Evolutionary conservation across 2,888 invertebrate genomes (phyloP).

Genomic region (Muscina levida): DNA sequence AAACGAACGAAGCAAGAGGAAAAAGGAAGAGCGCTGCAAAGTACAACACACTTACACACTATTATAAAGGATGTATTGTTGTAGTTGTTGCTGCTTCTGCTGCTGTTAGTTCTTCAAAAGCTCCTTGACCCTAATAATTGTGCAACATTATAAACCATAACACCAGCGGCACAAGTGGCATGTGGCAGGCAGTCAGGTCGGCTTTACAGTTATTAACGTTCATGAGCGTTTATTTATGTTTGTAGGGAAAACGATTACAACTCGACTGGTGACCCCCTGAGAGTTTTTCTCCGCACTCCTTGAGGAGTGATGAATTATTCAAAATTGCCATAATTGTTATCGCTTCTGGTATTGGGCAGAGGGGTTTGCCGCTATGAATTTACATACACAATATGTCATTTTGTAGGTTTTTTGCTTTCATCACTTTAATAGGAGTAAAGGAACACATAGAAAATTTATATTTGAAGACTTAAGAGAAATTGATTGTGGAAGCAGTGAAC

Average conservation of each 20-base stretch:
- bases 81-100: conserved; percentile 10
- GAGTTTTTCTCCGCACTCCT: no score
- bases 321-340: neutral
- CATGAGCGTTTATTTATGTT: neutral
- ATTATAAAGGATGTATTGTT: conserved; percentile 12
- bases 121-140: conserved; percentile 66
- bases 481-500: no score
- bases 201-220: neutral
- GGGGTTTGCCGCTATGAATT: neutral
- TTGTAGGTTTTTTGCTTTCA: neutral
- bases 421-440: neutral
- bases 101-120: conserved; percentile 14
- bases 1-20: neutral
- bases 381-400: conserved; percentile 1
- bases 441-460: no score
- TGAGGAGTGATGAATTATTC: no score
- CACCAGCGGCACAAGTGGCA: neutral
- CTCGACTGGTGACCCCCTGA: no score
- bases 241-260: no score
- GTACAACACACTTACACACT: neutral
- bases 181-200: neutral
- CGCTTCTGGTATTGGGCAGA: no score
- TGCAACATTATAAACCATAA: conserved; percentile 44
- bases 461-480: no score
- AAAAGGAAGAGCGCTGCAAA: neutral